Conservation (phyloP, 2,113 vertebrate species). For the Ophiodon elongatus region DNA sequence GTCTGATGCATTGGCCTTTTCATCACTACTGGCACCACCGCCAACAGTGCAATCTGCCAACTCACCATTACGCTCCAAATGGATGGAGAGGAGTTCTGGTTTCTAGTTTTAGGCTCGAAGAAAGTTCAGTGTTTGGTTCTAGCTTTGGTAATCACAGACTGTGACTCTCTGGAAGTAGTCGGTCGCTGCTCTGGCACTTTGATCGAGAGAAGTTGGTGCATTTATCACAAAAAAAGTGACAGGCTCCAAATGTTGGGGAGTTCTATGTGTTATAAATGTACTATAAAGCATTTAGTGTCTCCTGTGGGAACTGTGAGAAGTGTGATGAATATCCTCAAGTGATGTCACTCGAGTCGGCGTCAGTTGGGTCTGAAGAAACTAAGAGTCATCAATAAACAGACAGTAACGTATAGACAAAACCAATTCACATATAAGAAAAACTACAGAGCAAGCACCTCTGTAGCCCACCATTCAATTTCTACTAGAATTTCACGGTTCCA, state of each 20-base stretch:
- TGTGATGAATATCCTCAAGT: neutral
- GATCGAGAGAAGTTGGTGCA: too few relatives aligned
- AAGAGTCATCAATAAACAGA: too few relatives aligned
- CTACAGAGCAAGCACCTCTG: too few relatives aligned
- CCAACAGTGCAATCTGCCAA: slow-evolving; percentile 29
- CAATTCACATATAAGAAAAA: too few relatives aligned
- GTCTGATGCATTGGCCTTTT: slow-evolving; percentile 45
- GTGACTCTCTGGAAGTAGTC: neutral
- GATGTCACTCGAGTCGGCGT: neutral
- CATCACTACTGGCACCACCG: slow-evolving; percentile 31
- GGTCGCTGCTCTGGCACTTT: neutral
- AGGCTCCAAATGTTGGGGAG: neutral
- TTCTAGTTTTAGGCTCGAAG: neutral
- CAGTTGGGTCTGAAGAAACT: neutral
- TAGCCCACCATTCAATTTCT: neutral
- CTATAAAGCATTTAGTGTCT: neutral
- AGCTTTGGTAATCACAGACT: neutral
- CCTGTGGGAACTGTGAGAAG: neutral
- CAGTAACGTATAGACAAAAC: too few relatives aligned
- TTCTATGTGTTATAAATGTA: neutral
- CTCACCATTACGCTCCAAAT: neutral
- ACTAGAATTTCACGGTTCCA: neutral
- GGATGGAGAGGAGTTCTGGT: neutral
- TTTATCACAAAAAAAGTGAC: neutral
- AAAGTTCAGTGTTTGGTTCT: neutral